Base-by-base conservation (phyloP, 2,888 invertebrate genomes). In the Seira ritae region DNA sequence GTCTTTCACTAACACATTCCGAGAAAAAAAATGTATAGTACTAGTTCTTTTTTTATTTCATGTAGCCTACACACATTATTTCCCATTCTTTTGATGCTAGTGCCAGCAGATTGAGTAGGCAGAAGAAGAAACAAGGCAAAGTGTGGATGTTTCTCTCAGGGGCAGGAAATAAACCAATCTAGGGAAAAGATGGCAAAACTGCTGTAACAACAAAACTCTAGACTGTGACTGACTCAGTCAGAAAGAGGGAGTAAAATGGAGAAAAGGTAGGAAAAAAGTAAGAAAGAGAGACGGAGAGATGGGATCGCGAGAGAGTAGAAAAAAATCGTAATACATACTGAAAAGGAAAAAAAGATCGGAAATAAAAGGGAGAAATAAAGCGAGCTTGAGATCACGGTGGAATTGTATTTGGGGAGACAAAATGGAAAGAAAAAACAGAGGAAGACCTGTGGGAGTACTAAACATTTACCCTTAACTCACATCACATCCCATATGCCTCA, bases 391-490 rank as follows among this genome's bases (percentile, higher is more conserved):
- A 83, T 79, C 83, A 72, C 8, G 37, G 60, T 77, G 65, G 72
- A 79, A 80, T 84, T 74, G 74, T 62, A 84, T 74, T 37, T 66
- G 74, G 31, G 55, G 67, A 76, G 74, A 37, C 50, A 81, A 67
- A 73, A 46, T 42, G 60, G 62, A 76, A 24, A 66, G 37, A 60
- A 80, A 69, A 77, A 22, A 67, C 17, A 74, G 66, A 82, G 75
- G 75, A 84, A 79, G 80, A 84, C 84, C 84, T 84, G 80, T 84
- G 84, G 84, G 84, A 84, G 84, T 80, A 80, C 72, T 79, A 79
- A 78, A 84, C 84, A 84, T 84, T 84, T 84, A 69, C 84, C 50
- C 79, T 79, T 79, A 79, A 62, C 74, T 80, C 37, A 80, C 76
- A 76, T 76, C 62, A 72, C 24, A 65, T 55, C 2, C 55, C 12